Evolutionary conservation across 2,888 invertebrate genomes (phyloP).

Genomic region (Boloria selene): DNA sequence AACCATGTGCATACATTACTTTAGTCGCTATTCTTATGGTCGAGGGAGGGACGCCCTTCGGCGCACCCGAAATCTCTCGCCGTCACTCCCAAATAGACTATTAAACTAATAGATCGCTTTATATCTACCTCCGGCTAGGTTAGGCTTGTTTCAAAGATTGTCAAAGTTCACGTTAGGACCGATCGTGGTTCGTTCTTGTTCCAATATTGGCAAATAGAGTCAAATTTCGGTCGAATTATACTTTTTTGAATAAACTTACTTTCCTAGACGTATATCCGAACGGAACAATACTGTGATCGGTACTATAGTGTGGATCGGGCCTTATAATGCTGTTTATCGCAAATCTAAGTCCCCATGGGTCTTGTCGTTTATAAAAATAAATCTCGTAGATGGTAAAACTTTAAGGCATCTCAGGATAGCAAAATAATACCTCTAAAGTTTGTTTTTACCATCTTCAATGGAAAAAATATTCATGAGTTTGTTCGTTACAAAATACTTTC

Average conservation of each 20-base stretch:
- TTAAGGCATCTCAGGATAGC: not conserved
- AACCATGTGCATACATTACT: not conserved
- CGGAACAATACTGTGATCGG: no score
- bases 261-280: no score
- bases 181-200: no score
- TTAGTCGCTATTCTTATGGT: conserved; percentile 8
- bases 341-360: not conserved
- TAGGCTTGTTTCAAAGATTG: not conserved
- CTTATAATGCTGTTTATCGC: not conserved
- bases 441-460: no score
- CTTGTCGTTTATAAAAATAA: conserved; percentile 9
- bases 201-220: no score
- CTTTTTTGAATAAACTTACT: no score
- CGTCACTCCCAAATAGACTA: conserved; percentile 14
- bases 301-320: no score
- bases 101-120: conserved; percentile 3
- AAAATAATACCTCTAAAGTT: no score
- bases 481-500: no score
- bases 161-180: no score
- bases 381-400: not conserved
- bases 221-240: no score
- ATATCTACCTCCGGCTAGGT: not conserved
- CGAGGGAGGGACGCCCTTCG: conserved; percentile 8
- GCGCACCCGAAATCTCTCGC: not conserved
- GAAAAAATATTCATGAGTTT: no score